Base-by-base conservation (phyloP, 2,797 vertebrate genomes). In the Coregonus ussuriensis region DNA sequence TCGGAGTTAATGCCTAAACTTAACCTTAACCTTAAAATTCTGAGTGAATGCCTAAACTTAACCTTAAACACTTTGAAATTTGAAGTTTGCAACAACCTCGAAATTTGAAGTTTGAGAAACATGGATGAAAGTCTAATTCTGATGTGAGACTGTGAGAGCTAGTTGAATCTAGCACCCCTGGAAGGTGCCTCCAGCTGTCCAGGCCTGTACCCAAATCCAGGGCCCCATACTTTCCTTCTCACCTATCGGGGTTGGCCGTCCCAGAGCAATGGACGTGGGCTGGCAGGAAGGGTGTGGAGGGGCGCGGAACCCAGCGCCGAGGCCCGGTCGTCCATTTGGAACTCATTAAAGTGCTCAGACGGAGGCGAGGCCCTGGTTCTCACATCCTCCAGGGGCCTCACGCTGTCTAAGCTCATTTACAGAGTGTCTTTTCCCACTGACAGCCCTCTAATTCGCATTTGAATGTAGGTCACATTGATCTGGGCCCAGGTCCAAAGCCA, bases 381-480 rank as follows among this genome's bases (percentile, higher is more conserved):
- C 86, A 78, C 75, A 4, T 83, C 87, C 91, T 87, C 83, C 0
- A 21, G 91, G 84, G 92, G 73, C 85, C 81, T 53, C 14, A 59
- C 81, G 56, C 89, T 84, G 90, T 93, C 93, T 88, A 86, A 93
- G 90, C 92, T 93, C 91, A 92, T 94, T 93, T 93, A 82, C 90
- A 88, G 83, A 87, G 83, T 79, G 88, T 93, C 92, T 91, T 92
- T 89, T 93, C 84, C 85, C 72, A 81, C 91, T 91, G 91, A 93
- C 92, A 92, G 91, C 82, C 86, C 87, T 86, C 89, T 92, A 90
- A 92, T 91, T 94, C 91, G 79, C 91, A 92, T 93, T 89, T 92
- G 91, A 92, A 94, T 94, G 89, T 94, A 92, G 93, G 93, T 94
- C 92, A 93, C 91, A 93, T 92, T 91, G 91, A 93, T 93, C 91